Conservation (phyloP, 1,140 invertebrate genomes). For the Brachionus plicatilis region DNA sequence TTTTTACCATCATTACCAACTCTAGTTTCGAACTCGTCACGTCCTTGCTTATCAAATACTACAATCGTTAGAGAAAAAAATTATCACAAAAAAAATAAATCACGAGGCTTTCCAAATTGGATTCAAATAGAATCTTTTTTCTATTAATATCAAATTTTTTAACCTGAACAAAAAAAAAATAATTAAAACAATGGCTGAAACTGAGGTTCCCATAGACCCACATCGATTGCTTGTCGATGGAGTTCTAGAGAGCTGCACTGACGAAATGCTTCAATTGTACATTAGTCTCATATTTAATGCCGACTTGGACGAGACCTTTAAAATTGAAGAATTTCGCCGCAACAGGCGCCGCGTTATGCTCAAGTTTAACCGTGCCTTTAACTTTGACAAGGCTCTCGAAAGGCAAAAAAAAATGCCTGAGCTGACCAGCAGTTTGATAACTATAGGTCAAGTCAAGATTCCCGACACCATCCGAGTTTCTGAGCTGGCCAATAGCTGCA, state of each 20-base stretch:
- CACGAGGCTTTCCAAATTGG: neutral
- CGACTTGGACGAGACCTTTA: conserved; percentile 29
- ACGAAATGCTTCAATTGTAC: conserved; percentile 37
- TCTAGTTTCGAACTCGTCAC: neutral
- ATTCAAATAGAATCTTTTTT: neutral
- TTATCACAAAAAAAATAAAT: neutral
- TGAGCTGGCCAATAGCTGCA: conserved; percentile 22
- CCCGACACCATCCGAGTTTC: conserved; percentile 24
- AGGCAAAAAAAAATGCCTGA: conserved; percentile 26
- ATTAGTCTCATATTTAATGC: conserved; percentile 13
- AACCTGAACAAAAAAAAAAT: neutral
- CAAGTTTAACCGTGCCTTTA: neutral
- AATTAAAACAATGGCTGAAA: neutral
- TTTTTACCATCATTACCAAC: neutral
- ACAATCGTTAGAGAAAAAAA: neutral
- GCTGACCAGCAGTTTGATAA: neutral
- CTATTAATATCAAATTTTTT: neutral
- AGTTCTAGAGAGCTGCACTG: neutral
- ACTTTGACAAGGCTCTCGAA: neutral
- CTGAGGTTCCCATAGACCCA: neutral
- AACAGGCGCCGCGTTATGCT: neutral
- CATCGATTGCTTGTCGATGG: neutral
- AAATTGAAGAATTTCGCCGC: conserved; percentile 33
- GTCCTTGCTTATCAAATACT: conserved; percentile 21
- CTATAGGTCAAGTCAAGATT: neutral